Base-by-base conservation (phyloP, 1,140 invertebrate genomes). In the Eriosoma lanigerum region DNA sequence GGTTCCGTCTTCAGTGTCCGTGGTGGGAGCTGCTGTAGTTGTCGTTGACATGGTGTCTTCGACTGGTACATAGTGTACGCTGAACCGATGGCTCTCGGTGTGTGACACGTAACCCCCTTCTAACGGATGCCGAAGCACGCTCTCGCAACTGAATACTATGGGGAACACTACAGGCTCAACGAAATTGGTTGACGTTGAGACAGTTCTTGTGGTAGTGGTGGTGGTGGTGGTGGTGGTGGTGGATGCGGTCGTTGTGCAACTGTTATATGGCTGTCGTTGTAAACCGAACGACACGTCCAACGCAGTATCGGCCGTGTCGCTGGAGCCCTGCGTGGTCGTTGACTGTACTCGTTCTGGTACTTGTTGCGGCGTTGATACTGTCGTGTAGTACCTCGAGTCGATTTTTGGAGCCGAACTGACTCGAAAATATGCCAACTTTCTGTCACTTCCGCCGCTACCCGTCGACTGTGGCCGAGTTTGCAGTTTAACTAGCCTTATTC, bases 111-210 rank as follows among this genome's bases (percentile, higher is more conserved):
- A 75, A 52, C 81, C 81, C 0, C 73, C 54, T 10, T 81, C 54
- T 6, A 64, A 46, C n/a, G 81, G 81, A 26, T 81, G 81, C 50
- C 72, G 50, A 21, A 81, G 73, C 10, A 81, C 81, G 15, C 81
- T 81, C 24, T 81, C 81, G 24, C 70, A 81, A 17, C 64, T 73
- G 50, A 81, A 81, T 24, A 75, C 73, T 32, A 81, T 81, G 0
- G 81, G 81, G 32, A 64, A 81, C 19, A 19, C 17, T 2, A 24
- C 17, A 1, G 56, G 75, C 13, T 46, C 29, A 21, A 38, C 0
- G 29, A 78, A 78, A 2, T 21, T 29, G 8, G 75, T 78, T 0
- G 75, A 60, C 21, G 75, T 78, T 5, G 75, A 78, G 0, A 58
- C 75, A 1, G 54, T 78, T 32, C 56, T 46, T 1, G 75, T 78